Conservation (phyloP, 2,797 vertebrate species). For the Phalloptychus januarius region DNA sequence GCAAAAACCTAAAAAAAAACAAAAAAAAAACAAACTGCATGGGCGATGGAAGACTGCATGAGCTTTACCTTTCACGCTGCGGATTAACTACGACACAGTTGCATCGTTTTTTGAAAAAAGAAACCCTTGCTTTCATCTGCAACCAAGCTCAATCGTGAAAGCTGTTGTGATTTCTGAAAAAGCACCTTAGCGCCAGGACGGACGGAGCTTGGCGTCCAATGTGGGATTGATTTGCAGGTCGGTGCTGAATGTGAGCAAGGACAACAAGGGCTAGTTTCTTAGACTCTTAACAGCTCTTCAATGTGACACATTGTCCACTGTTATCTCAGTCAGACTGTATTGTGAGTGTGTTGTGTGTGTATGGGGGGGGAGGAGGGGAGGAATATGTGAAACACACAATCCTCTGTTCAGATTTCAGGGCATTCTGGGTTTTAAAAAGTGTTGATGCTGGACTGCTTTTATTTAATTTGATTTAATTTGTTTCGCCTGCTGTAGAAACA, state of each 20-base stretch:
- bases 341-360: slow-evolving; percentile 50
- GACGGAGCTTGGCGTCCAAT: slow-evolving; percentile 20
- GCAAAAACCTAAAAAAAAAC: slow-evolving; percentile 53
- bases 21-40: slow-evolving; percentile 76
- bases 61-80: slow-evolving; percentile 82
- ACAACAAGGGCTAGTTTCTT: slow-evolving; percentile 76
- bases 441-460: slow-evolving; percentile 41
- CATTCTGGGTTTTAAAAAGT: slow-evolving; percentile 57
- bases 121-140: slow-evolving; percentile 81
- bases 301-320: slow-evolving; percentile 45
- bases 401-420: slow-evolving; percentile 53
- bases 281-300: slow-evolving; percentile 60
- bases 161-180: slow-evolving; percentile 48
- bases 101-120: slow-evolving; percentile 64
- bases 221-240: slow-evolving; percentile 47
- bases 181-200: slow-evolving; percentile 63
- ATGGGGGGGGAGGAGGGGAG: background rate
- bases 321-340: slow-evolving; percentile 62
- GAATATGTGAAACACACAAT: slow-evolving; percentile 59
- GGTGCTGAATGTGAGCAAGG: slow-evolving; percentile 65
- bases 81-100: slow-evolving; percentile 76
- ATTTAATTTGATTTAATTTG: slow-evolving; percentile 26
- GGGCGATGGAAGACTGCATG: slow-evolving; percentile 84
- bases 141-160: slow-evolving; percentile 68
- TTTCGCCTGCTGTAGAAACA: slow-evolving; percentile 54